Evolutionary conservation across 2,113 vertebrate genomes (phyloP).

Genomic region (western clawed frog (Xenopus tropicalis)): DNA sequence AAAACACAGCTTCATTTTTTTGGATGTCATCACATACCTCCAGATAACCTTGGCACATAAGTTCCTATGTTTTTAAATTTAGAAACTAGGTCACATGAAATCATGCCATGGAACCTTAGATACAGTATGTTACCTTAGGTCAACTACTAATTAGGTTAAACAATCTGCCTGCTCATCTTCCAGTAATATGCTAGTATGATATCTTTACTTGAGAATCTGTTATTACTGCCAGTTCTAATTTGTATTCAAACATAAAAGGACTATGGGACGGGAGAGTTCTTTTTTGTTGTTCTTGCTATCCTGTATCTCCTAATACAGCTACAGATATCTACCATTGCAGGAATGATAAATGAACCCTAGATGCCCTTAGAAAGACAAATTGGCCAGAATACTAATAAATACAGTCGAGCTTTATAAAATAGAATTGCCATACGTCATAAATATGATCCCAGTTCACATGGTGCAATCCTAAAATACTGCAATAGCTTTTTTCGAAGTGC

Average conservation of each 20-base stretch:
- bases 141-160: neutral
- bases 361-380: neutral
- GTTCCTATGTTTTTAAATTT: neutral
- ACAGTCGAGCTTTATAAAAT: neutral
- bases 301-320: neutral
- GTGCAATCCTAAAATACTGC: conserved; percentile 20
- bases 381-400: neutral
- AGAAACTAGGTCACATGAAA: conserved; percentile 2
- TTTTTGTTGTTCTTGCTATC: neutral
- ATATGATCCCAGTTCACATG: conserved; percentile 5
- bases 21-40: neutral
- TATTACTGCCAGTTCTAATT: too few species aligned
- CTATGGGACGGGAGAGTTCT: too few species aligned
- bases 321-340: neutral
- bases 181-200: neutral
- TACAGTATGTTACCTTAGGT: neutral
- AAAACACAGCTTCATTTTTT: neutral
- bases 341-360: neutral
- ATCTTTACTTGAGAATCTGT: too few species aligned
- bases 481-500: conserved; percentile 20
- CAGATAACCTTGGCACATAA: neutral
- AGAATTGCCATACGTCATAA: conserved; percentile 6
- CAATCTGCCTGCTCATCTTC: neutral
- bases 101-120: neutral
- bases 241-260: too few species aligned